Percentiles rank a stretch among this genome's conserved stretches.
phyloP scores from a whole-genome alignment of 2,888 invertebrate species.

The Euphydryas editha region DNA sequence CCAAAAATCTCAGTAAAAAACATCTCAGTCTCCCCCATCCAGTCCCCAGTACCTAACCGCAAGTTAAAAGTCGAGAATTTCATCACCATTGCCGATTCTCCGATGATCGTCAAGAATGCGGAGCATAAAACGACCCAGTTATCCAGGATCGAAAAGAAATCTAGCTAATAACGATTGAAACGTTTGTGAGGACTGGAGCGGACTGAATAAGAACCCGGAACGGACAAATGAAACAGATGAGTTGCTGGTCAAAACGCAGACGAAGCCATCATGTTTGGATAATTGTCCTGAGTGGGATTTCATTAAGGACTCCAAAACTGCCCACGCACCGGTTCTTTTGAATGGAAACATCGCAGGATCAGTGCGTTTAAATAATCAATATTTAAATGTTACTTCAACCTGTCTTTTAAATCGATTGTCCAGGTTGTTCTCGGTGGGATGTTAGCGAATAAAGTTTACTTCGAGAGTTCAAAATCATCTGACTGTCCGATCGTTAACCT shows the following conservation, averaged over 20 bases:
- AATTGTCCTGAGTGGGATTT: slow-evolving; percentile 18
- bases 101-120: too few relatives aligned
- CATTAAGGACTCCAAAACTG: slow-evolving; percentile 4
- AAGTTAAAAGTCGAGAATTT: too few relatives aligned
- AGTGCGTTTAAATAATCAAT: slow-evolving; percentile 3
- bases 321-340: slow-evolving; percentile 9
- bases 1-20: too few relatives aligned
- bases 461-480: slow-evolving; percentile 7
- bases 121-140: too few relatives aligned
- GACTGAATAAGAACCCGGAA: background rate
- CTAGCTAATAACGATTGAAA: background rate
- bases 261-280: slow-evolving; percentile 6
- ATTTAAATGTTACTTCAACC: slow-evolving; percentile 13
- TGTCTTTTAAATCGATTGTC: slow-evolving; percentile 14
- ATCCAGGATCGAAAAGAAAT: background rate
- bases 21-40: too few relatives aligned
- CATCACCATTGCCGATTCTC: too few relatives aligned
- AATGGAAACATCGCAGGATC: slow-evolving; percentile 12
- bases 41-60: too few relatives aligned
- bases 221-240: background rate
- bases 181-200: background rate
- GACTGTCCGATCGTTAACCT: background rate
- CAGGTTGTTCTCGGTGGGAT: slow-evolving; percentile 6
- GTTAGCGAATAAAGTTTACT: slow-evolving; percentile 1
- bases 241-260: background rate